phyloP scores from a whole-genome alignment of 2,888 invertebrate species.

The Sarcophaga caerulescens region DNA sequence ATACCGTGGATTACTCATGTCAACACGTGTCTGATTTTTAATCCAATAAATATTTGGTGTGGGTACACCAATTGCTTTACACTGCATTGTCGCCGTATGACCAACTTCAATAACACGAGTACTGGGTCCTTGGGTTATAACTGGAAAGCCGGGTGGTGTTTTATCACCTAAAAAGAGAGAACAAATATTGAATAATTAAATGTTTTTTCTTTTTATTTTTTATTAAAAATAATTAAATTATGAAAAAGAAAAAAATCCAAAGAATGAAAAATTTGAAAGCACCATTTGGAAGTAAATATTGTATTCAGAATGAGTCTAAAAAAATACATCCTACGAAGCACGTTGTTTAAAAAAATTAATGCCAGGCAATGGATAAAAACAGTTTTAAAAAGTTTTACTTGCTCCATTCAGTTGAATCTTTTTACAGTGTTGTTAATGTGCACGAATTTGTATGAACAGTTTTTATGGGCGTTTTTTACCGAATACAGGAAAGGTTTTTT shows the following conservation, averaged over 20 bases:
- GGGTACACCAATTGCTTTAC: constrained; percentile 93
- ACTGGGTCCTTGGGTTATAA: constrained; percentile 91
- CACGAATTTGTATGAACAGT: not conserved
- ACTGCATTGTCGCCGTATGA: constrained; percentile 93
- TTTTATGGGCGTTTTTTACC: not conserved
- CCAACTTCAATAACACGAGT: constrained; percentile 98
- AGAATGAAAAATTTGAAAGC: too few relatives aligned
- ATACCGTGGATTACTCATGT: constrained; percentile 92
- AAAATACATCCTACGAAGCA: not conserved
- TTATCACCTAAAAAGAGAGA: constrained; percentile 85
- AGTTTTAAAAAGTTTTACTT: constrained; percentile 73
- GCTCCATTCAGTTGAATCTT: constrained; percentile 79
- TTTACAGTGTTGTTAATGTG: constrained; percentile 68
- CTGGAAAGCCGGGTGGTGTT: constrained; percentile 95
- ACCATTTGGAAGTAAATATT: constrained; percentile 27
- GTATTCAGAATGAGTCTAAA: constrained; percentile 59
- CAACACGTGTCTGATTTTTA: constrained; percentile 94
- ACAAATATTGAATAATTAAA: not conserved
- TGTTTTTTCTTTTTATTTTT: not conserved
- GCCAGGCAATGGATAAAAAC: too few relatives aligned
- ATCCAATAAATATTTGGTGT: constrained; percentile 94
- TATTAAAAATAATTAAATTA: not conserved
- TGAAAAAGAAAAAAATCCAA: too few relatives aligned
- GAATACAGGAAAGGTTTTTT: too few relatives aligned
- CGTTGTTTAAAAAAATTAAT: not conserved